These are phyloP conservation scores for Cynopterus sphinx DNA, from an alignment of 2,797 vertebrate species.

Conservation along the genomic window DNA sequence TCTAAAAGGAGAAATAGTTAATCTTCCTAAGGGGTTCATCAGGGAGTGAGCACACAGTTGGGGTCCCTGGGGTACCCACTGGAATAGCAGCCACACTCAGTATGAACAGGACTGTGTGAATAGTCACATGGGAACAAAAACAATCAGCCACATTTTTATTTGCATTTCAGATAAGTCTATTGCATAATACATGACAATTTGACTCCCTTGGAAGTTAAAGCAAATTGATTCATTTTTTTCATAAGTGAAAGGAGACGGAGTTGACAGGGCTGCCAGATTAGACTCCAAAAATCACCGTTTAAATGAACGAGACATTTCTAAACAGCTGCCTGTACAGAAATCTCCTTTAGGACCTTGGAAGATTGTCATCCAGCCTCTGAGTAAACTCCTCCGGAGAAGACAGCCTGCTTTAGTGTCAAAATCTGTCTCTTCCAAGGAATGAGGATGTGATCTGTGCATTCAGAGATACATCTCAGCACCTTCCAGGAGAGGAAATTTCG, in stretches of 20 bases:
- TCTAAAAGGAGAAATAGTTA: not conserved
- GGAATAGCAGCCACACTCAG: accelerated
- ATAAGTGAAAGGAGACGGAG: not conserved
- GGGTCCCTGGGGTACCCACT: too few relatives aligned
- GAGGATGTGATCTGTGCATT: too few relatives aligned
- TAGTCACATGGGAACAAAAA: not conserved
- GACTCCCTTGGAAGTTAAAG: not conserved
- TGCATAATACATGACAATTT: not conserved
- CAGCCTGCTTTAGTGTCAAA: not conserved
- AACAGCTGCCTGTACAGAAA: not conserved
- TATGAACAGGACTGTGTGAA: too few relatives aligned
- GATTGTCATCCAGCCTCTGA: not conserved
- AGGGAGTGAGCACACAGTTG: accelerated
- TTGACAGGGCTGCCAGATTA: not conserved
- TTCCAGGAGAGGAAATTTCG: not conserved
- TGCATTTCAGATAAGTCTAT: conserved; percentile 12
- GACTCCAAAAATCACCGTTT: not conserved
- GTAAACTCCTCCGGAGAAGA: not conserved
- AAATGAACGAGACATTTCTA: not conserved
- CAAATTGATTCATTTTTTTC: not conserved
- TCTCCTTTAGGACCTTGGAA: not conserved
- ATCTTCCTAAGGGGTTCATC: not conserved
- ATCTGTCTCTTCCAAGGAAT: not conserved
- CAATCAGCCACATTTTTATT: not conserved
- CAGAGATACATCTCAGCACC: too few relatives aligned